Evolutionary conservation across 2,797 vertebrate genomes (phyloP).

Genomic region (Petrocephalus schoutedeni): DNA sequence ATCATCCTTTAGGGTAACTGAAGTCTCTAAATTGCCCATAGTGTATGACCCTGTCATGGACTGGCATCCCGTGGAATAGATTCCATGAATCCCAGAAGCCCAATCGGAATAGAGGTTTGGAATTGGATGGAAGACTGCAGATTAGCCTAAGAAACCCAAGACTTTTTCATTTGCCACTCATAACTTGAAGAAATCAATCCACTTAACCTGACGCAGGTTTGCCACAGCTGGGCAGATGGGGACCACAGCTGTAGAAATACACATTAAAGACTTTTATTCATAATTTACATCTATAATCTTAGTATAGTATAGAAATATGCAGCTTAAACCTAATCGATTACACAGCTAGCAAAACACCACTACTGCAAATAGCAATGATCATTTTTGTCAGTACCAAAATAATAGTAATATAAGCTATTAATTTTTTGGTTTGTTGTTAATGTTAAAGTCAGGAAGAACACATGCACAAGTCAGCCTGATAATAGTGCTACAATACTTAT

Average conservation of each 20-base stretch:
- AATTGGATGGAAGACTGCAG: neutral
- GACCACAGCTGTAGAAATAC: neutral
- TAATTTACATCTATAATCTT: slow-evolving; percentile 9
- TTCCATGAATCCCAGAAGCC: neutral
- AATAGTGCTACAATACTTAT: neutral
- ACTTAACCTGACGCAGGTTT: neutral
- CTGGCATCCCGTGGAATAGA: neutral
- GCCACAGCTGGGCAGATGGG: neutral
- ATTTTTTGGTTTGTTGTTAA: neutral
- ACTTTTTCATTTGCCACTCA: neutral
- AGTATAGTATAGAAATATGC: neutral
- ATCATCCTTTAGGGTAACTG: neutral
- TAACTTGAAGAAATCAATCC: neutral
- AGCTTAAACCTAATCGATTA: neutral
- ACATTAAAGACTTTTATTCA: neutral
- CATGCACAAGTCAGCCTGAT: neutral
- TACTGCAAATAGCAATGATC: neutral
- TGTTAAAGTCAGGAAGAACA: neutral
- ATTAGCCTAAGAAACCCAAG: neutral
- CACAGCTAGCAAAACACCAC: neutral
- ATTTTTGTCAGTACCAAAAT: neutral
- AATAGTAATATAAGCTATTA: neutral
- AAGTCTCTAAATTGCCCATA: neutral
- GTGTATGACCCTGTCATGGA: neutral
- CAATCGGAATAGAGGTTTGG: neutral